Evolutionary conservation across 2,113 vertebrate genomes (phyloP).

Genomic region (Sapajus apella): DNA sequence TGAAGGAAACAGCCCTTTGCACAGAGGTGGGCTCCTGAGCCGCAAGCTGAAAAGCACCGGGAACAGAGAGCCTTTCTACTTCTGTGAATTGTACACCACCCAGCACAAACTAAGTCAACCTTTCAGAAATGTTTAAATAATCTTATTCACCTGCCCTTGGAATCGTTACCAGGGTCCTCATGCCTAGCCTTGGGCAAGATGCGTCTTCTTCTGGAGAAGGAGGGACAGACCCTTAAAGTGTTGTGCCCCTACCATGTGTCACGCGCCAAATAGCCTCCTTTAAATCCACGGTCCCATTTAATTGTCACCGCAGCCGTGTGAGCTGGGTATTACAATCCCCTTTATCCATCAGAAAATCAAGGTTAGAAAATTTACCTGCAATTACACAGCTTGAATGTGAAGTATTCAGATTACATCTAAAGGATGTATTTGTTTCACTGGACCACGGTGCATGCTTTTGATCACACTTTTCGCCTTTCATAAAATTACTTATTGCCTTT

Average conservation of each 20-base stretch:
- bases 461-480: background rate
- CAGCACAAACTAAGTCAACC: slow-evolving; percentile 17
- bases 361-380: background rate
- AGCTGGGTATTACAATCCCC: background rate
- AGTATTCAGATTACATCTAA: background rate
- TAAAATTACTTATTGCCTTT: background rate
- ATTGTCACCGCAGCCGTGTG: background rate
- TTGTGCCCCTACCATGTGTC: background rate
- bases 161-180: background rate
- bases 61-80: background rate
- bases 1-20: background rate
- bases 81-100: background rate
- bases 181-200: background rate
- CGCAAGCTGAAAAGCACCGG: background rate
- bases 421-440: background rate
- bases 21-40: background rate
- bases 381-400: background rate
- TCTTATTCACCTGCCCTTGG: background rate
- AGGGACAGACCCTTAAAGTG: background rate
- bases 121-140: background rate
- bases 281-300: background rate
- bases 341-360: background rate
- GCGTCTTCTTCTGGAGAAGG: background rate
- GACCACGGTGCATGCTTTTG: background rate
- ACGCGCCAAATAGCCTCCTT: background rate